Percentiles rank a stretch among this genome's conserved stretches.
phyloP scores from a whole-genome alignment of 2,113 vertebrate genomes.

The Boleophthalmus pectinirostris region DNA sequence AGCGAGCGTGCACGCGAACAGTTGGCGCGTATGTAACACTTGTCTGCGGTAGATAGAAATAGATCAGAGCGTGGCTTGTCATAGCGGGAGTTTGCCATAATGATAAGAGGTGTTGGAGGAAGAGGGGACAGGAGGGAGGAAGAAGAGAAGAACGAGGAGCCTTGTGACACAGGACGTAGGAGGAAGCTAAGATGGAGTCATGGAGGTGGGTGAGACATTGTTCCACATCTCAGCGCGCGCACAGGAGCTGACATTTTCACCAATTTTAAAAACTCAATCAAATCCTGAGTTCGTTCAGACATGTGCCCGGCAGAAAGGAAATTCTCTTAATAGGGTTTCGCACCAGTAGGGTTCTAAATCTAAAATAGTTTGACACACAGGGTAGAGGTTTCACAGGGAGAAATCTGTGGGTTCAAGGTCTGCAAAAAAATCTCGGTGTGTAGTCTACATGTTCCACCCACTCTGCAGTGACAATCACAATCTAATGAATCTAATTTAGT shows the following conservation, averaged over 20 bases:
- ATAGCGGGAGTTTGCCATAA: conserved; percentile 59
- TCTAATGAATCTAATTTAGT: not conserved
- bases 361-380: not conserved
- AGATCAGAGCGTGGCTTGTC: conserved; percentile 61
- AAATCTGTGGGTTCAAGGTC: not conserved
- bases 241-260: conserved; percentile 1
- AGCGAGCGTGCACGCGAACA: conserved; percentile 17
- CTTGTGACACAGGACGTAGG: conserved; percentile 35
- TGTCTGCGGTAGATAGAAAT: conserved; percentile 61
- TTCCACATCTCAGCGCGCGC: not conserved
- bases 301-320: not conserved
- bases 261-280: conserved; percentile 12
- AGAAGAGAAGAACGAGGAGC: conserved; percentile 34
- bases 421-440: not conserved
- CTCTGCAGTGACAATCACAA: not conserved
- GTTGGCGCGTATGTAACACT: conserved; percentile 53
- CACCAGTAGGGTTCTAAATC: not conserved
- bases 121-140: conserved; percentile 35
- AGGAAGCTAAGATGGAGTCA: conserved; percentile 23
- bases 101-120: conserved; percentile 60
- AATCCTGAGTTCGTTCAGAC: not conserved
- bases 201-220: conserved; percentile 17
- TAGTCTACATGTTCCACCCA: not conserved
- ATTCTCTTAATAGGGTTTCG: conserved; percentile 1
- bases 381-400: not conserved